Base-by-base conservation (phyloP, 2,113 vertebrate species). In the Macrotus californicus region DNA sequence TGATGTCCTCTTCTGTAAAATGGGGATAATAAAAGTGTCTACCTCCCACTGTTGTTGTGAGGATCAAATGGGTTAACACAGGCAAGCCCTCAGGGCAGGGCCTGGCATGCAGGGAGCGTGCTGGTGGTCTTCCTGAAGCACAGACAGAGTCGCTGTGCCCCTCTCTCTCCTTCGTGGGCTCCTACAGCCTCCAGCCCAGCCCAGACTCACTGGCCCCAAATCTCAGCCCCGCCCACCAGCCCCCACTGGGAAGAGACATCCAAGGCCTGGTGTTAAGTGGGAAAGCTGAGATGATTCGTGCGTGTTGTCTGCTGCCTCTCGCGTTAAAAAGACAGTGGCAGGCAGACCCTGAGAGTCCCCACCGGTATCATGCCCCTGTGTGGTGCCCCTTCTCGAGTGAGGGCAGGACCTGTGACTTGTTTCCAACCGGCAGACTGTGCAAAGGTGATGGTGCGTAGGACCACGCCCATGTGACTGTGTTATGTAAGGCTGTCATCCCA, bases 131-230 rank as follows among this genome's bases (percentile, higher is more conserved):
- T 79, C 43, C 50, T 4, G 67, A 73, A 61, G 46, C 52, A 12
- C n/a, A 36, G 14, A 10, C 6, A 61, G 52, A 10, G 87, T 5
- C 64, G 2, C 6, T 0, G 0, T 0, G 0, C 19, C 50, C 81
- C 43, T 36, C 31, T 64, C 43, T 43, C 10, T n/a, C 54, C 39
- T 41, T 39, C 34, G 5, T 7, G 41, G 39, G 31, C 73, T 54
- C 59, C 73, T 3, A 15, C 39, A 31, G 12, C n/a, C 75, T 50
- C 56, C 36, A 7, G 54, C 43, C 84, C 59, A 85, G 34, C 6
- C n/a, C 72, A 41, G 26, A n/a, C 21, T 41, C n/a, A 7, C 6
- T 54, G 36, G 69, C 69, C 87, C 11, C 10, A 34, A 41, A 39
- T 22, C 86, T 18, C 59, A 70, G 87, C 52, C 54, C 67, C 31